These are phyloP conservation scores for Bos javanicus DNA, from an alignment of 2,113 vertebrate genomes.

Conservation along the genomic window DNA sequence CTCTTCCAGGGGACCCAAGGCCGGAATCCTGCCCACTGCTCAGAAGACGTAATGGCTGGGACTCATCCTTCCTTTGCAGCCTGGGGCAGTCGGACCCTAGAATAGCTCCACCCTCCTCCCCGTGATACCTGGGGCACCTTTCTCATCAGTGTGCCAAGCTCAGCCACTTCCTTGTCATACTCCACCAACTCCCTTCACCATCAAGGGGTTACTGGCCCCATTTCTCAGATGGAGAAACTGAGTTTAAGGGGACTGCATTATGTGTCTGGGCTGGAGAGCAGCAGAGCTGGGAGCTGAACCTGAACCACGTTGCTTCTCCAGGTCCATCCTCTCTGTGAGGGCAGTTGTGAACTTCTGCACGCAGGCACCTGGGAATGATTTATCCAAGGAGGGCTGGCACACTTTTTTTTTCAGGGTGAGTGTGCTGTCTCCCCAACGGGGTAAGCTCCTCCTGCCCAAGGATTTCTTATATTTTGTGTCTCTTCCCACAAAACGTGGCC, in stretches of 20 bases:
- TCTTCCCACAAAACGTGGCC: neutral
- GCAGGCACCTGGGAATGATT: rapidly evolving
- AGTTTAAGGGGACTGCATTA: neutral
- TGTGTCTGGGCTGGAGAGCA: neutral
- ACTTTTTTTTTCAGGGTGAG: neutral
- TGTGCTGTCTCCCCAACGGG: too few species aligned
- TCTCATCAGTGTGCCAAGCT: neutral
- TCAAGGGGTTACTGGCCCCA: neutral
- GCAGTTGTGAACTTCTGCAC: rapidly evolving
- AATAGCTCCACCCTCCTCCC: neutral
- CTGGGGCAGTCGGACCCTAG: neutral
- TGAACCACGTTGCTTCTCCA: rapidly evolving
- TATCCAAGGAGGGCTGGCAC: rapidly evolving
- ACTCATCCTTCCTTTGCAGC: neutral
- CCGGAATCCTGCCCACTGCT: neutral
- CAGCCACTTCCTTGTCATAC: neutral
- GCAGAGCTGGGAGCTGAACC: neutral
- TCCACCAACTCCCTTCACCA: neutral
- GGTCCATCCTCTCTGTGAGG: rapidly evolving
- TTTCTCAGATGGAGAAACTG: neutral
- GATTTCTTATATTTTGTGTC: neutral
- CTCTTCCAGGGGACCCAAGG: neutral
- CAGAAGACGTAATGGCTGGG: neutral
- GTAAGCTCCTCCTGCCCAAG: too few species aligned
- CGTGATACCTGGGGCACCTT: neutral